phyloP scores from a whole-genome alignment of 1,140 invertebrate species.

The Drosophila varians region DNA sequence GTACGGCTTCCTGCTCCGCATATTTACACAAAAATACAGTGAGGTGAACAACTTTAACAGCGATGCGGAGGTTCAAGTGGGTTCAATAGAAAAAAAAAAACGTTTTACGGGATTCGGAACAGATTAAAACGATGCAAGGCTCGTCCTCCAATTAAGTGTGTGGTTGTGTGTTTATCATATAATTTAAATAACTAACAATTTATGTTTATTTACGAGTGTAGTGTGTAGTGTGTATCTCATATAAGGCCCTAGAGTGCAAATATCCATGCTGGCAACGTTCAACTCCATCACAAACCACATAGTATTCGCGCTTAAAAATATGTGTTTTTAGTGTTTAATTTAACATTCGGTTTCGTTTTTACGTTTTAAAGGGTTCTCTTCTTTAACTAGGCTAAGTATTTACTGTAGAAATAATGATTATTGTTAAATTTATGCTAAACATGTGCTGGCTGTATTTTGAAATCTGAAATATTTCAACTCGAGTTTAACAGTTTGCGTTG shows the following conservation, averaged over 20 bases:
- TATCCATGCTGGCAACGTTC: slow-evolving; percentile 63
- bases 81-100: neutral
- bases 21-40: slow-evolving; percentile 60
- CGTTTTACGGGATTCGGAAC: slow-evolving; percentile 27
- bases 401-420: slow-evolving; percentile 51
- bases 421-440: slow-evolving; percentile 79
- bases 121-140: slow-evolving; percentile 39
- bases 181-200: slow-evolving; percentile 75
- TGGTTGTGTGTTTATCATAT: slow-evolving; percentile 26
- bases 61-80: slow-evolving; percentile 1
- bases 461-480: slow-evolving; percentile 57
- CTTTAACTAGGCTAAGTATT: slow-evolving; percentile 71
- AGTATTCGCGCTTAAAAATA: slow-evolving; percentile 78
- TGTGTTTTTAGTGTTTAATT: slow-evolving; percentile 56
- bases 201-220: slow-evolving; percentile 49
- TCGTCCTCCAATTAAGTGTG: slow-evolving; percentile 37
- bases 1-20: slow-evolving; percentile 40
- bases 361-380: slow-evolving; percentile 2
- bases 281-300: slow-evolving; percentile 67
- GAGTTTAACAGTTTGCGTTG: slow-evolving; percentile 55
- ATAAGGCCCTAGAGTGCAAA: slow-evolving; percentile 81
- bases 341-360: slow-evolving; percentile 67
- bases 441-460: slow-evolving; percentile 63
- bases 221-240: slow-evolving; percentile 64
- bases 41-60: slow-evolving; percentile 70